Base-by-base conservation (phyloP, 2,888 invertebrate species). In the Ophioninae sp. region DNA sequence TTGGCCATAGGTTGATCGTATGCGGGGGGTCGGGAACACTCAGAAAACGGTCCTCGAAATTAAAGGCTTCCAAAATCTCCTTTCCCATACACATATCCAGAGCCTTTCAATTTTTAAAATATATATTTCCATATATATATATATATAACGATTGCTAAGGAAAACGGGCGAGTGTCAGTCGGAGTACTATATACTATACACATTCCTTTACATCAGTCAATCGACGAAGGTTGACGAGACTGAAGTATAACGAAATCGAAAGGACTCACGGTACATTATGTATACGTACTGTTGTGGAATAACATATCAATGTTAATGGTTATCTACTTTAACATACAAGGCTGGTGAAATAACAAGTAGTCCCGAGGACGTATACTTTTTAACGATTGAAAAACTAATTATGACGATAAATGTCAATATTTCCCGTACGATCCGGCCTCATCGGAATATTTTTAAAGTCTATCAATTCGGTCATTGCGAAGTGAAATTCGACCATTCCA, bases 221-320 rank as follows among this genome's bases (percentile, higher is more conserved):
- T 57, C 64, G 39, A 57, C 56, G 80, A 83, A 77, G 80, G 80
- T 81, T 83, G 64, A 78, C 81, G 64, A 59, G 72, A 79, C 50
- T 57, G 59, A 50, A 62, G 20, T 73, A 67, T 44, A 81, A 78
- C 77, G 74, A 83, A 74, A 83, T 81, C 77, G 74, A 83, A 83
- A 83, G 81, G 78, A 64, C 64, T 70, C 39, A 30, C 62, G 76
- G 1, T 50, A 17, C 13, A 17, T 50, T 17, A 50, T 50, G 17
- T 17, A 50, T 50, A 50, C 17, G 17, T 50, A 50, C 17, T 68
- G 6, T 41, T 7, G 57, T 1, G 13, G 57, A 62, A 70, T 65
- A 75, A 37, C 65, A 61, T 61, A 13, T 41, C 56, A 30, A 7
- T 39, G 10, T 61, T 65, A 41, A 8, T 76, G 39, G 13, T 50